Evolutionary conservation across 2,113 vertebrate species (phyloP).

Genomic region (Pterocles orientalis): DNA sequence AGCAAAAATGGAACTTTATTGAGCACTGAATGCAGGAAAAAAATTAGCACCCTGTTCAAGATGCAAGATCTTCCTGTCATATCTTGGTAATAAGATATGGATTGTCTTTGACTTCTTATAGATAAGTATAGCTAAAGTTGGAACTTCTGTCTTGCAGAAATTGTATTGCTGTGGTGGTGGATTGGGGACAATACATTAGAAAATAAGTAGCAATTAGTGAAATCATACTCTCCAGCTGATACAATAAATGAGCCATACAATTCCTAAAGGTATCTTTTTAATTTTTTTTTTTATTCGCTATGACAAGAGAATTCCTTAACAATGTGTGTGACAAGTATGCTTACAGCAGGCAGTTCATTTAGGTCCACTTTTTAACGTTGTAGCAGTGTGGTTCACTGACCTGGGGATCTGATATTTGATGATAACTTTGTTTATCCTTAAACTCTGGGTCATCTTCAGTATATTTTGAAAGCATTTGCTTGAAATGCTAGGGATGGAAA

Average conservation of each 20-base stretch:
- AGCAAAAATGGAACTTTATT: not conserved
- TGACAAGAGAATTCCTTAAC: not conserved
- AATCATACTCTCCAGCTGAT: not conserved
- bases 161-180: not conserved
- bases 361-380: not conserved
- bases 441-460: not conserved
- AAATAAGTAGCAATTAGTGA: not conserved
- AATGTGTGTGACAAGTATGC: not conserved
- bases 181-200: not conserved
- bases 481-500: not conserved
- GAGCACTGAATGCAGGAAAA: not conserved
- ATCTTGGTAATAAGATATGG: not conserved
- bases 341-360: not conserved
- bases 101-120: not conserved
- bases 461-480: not conserved
- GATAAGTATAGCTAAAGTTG: not conserved
- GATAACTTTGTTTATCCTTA: not conserved
- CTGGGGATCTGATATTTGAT: not conserved
- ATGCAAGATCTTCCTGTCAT: not conserved
- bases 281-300: not conserved
- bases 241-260: not conserved
- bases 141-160: not conserved
- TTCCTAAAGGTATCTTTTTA: not conserved
- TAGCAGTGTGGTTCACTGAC: not conserved
- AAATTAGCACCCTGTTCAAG: not conserved